Conservation (phyloP, 2,888 invertebrate genomes). For the Chymomyza procnemis region DNA sequence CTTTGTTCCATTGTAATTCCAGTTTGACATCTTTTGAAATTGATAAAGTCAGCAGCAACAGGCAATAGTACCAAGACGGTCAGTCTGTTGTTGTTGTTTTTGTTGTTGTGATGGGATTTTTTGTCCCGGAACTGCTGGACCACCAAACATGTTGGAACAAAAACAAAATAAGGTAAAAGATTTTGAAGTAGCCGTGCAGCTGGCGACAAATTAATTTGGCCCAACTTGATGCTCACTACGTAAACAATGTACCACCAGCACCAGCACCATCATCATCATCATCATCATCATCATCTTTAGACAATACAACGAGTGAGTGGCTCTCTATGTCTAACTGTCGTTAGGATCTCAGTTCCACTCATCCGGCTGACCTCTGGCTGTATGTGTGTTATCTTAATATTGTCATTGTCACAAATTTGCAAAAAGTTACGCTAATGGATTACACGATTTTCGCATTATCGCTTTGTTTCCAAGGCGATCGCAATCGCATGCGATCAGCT, state of each 20-base stretch:
- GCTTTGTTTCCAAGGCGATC: slow-evolving; percentile 76
- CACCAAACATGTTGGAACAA: slow-evolving; percentile 44
- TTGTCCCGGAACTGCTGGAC: slow-evolving; percentile 26
- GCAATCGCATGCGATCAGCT: slow-evolving; percentile 72
- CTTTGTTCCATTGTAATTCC: slow-evolving; percentile 39
- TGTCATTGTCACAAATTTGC: slow-evolving; percentile 79
- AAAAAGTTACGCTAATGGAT: slow-evolving; percentile 79
- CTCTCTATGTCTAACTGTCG: neutral
- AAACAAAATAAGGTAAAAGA: slow-evolving; percentile 29
- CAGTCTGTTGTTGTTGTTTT: neutral
- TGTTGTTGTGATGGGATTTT: neutral
- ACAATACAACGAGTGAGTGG: neutral
- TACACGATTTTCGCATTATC: slow-evolving; percentile 79
- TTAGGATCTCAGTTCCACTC: neutral
- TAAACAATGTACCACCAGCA: slow-evolving; percentile 37
- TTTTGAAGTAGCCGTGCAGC: slow-evolving; percentile 65
- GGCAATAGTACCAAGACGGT: neutral
- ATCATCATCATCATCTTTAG: too few species aligned
- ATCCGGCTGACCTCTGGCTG: slow-evolving; percentile 26
- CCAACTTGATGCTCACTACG: slow-evolving; percentile 38
- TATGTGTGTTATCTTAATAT: slow-evolving; percentile 78
- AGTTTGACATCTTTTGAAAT: slow-evolving; percentile 54
- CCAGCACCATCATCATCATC: too few species aligned
- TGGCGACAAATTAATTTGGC: slow-evolving; percentile 79
- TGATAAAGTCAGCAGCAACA: slow-evolving; percentile 41